Evolutionary conservation across 2,888 invertebrate genomes (phyloP).

Genomic region (Enchytraeus crypticus): DNA sequence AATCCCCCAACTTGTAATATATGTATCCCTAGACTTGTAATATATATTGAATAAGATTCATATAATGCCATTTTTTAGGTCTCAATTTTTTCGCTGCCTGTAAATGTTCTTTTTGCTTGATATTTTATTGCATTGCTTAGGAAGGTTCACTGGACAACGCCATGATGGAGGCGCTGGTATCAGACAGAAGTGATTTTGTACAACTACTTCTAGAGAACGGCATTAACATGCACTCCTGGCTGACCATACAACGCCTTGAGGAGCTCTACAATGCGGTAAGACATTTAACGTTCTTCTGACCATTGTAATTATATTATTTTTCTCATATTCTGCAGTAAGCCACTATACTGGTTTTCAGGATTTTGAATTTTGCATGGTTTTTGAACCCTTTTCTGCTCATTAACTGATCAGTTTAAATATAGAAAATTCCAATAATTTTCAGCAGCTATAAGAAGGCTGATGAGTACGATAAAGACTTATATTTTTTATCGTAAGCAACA

Average conservation of each 20-base stretch:
- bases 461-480: too few species aligned
- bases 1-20: too few species aligned
- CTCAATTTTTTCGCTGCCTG: too few species aligned
- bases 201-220: conserved; percentile 92
- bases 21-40: too few species aligned
- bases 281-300: neutral
- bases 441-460: too few species aligned
- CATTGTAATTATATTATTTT: neutral
- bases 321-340: neutral
- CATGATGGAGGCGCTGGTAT: conserved; percentile 97
- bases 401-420: too few species aligned
- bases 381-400: neutral
- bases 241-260: conserved; percentile 87
- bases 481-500: too few species aligned
- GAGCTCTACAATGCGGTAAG: conserved; percentile 79
- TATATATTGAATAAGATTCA: too few species aligned
- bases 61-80: too few species aligned
- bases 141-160: conserved; percentile 84
- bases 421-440: too few species aligned
- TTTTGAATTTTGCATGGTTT: neutral
- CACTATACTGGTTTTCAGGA: neutral
- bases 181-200: conserved; percentile 94
- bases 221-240: conserved; percentile 92
- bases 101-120: too few species aligned
- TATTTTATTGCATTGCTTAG: conserved; percentile 27